phyloP scores from a whole-genome alignment of 2,113 vertebrate genomes.

The Reinhardtius hippoglossoides region DNA sequence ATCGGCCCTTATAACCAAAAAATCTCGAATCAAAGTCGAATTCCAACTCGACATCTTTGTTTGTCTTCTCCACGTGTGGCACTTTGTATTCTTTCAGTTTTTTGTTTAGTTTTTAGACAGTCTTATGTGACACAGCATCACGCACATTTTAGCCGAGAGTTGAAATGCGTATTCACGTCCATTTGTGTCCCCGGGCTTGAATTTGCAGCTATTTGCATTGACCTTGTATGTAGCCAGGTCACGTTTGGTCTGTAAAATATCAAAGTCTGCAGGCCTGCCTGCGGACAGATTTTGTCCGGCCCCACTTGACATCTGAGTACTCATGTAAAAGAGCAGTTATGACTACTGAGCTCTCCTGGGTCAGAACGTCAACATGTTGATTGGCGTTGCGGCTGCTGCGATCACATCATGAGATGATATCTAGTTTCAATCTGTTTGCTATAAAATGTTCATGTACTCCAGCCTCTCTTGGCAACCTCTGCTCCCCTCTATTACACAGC shows the following conservation, averaged over 20 bases:
- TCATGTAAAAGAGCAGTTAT: background rate
- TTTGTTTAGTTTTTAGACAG: no score
- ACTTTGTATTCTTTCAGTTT: no score
- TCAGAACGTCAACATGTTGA: background rate
- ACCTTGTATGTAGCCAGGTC: background rate
- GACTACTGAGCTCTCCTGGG: background rate
- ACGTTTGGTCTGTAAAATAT: background rate
- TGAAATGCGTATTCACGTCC: no score
- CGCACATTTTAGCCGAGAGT: no score
- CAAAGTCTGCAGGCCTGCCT: background rate
- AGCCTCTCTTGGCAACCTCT: slow-evolving; percentile 3
- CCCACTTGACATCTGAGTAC: background rate
- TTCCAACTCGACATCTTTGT: no score
- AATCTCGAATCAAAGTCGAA: no score
- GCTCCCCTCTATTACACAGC: background rate
- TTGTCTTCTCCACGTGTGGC: no score
- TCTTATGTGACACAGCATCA: no score
- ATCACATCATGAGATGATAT: background rate
- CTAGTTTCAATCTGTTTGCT: slow-evolving; percentile 11
- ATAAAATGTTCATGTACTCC: background rate
- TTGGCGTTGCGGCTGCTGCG: background rate
- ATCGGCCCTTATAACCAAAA: no score
- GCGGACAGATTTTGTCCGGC: background rate
- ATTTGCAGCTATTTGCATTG: no score
- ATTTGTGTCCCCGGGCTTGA: no score